phyloP scores from a whole-genome alignment of 2,113 vertebrate genomes.

The Cebus imitator region DNA sequence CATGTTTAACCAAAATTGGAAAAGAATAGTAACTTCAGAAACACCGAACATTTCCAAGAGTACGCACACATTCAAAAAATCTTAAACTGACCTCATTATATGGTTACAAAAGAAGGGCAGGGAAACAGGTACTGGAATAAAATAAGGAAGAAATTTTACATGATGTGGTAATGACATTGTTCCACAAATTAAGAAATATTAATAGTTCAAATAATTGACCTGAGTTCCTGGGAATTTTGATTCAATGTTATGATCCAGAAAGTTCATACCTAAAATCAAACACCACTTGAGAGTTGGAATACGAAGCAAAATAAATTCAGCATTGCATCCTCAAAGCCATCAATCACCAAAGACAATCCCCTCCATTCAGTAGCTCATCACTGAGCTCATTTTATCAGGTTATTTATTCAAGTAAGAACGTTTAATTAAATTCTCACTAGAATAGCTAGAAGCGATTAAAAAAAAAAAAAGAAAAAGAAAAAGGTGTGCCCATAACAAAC shows the following conservation, averaged over 20 bases:
- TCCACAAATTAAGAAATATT: not conserved
- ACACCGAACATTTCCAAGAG: not conserved
- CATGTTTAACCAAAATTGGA: not conserved
- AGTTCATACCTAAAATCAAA: not conserved
- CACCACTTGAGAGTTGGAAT: not conserved
- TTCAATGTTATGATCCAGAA: not conserved
- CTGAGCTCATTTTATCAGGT: constrained; percentile 42
- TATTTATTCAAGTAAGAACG: constrained; percentile 68
- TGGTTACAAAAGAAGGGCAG: not conserved
- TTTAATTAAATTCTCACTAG: constrained; percentile 70
- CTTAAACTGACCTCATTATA: not conserved
- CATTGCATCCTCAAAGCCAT: not conserved
- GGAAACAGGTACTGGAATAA: not conserved
- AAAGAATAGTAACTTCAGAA: not conserved
- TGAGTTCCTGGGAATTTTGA: not conserved
- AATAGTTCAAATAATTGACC: not conserved
- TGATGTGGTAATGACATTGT: not conserved
- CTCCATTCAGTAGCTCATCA: not conserved
- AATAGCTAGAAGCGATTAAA: constrained; percentile 38
- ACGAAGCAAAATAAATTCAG: not conserved
- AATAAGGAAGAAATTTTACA: not conserved
- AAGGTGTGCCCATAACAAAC: not conserved
- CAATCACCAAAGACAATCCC: constrained; percentile 23
- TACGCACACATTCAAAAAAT: not conserved
- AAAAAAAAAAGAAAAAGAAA: constrained; percentile 49